Conservation (phyloP, 2,797 vertebrate genomes). For the Argentina silus region DNA sequence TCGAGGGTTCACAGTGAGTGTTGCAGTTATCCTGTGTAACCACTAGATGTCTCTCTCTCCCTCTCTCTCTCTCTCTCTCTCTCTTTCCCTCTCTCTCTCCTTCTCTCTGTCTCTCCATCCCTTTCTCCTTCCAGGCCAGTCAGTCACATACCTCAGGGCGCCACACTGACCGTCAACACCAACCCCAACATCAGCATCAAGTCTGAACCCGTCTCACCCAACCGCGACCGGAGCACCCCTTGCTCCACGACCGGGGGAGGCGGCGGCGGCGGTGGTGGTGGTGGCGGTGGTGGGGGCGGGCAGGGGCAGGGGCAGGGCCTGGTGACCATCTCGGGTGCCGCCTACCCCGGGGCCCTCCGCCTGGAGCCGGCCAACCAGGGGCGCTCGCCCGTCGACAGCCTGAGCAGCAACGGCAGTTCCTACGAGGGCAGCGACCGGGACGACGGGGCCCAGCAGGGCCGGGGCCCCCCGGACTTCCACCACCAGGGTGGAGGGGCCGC, state of each 20-base stretch:
- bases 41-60: conserved; percentile 4
- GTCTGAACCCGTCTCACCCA: conserved; percentile 93
- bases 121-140: conserved; percentile 80
- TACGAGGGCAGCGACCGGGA: conserved; percentile 93
- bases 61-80: not conserved
- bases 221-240: conserved; percentile 90
- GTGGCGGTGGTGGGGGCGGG: not conserved
- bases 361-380: conserved; percentile 75
- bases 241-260: conserved; percentile 62
- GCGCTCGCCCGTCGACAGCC: conserved; percentile 90
- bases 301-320: conserved; percentile 51
- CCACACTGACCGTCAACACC: conserved; percentile 91
- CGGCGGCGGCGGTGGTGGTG: not conserved
- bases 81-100: conserved; percentile 8
- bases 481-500: conserved; percentile 63
- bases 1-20: not conserved
- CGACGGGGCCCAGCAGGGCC: conserved; percentile 74
- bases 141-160: conserved; percentile 84
- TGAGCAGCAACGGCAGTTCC: conserved; percentile 94
- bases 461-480: conserved; percentile 81
- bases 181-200: conserved; percentile 95
- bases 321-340: conserved; percentile 53
- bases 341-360: conserved; percentile 77
- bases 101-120: not conserved
- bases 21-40: not conserved